Conservation (phyloP, 2,797 vertebrate genomes). For the Pristis pectinata region DNA sequence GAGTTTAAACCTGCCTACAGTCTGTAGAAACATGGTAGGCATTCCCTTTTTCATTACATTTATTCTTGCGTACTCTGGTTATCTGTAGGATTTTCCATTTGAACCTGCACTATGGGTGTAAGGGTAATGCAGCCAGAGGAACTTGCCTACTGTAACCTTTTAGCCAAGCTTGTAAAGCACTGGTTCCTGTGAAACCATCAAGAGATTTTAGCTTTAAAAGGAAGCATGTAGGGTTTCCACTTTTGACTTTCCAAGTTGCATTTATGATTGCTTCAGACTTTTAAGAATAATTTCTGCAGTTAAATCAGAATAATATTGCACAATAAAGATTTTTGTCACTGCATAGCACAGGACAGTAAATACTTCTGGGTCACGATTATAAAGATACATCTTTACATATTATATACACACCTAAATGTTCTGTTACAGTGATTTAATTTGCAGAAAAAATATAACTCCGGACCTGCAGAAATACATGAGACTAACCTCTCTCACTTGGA, state of each 20-base stretch:
- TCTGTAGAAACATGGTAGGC: not conserved
- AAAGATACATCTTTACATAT: no score
- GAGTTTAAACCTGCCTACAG: not conserved
- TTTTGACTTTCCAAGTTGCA: not conserved
- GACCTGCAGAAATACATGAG: not conserved
- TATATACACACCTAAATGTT: no score
- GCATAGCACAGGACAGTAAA: no score
- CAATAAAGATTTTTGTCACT: not conserved
- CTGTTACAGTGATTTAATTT: no score
- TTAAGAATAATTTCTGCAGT: not conserved
- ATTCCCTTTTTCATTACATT: not conserved
- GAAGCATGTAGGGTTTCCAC: not conserved
- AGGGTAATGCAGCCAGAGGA: not conserved
- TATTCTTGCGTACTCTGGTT: not conserved
- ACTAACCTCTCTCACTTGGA: not conserved
- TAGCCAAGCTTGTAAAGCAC: not conserved
- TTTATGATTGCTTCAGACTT: not conserved
- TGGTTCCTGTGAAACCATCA: not conserved
- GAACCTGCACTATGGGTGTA: not conserved
- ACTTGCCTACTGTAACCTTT: not conserved
- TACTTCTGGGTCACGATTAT: no score
- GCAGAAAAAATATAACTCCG: not conserved
- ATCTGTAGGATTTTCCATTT: not conserved
- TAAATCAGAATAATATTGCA: not conserved
- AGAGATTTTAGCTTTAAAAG: not conserved